A percentile compares a stretch with the other conserved stretches of the same genome.
Conservation (phyloP, 2,888 invertebrate genomes). For the Coremacera marginata region DNA sequence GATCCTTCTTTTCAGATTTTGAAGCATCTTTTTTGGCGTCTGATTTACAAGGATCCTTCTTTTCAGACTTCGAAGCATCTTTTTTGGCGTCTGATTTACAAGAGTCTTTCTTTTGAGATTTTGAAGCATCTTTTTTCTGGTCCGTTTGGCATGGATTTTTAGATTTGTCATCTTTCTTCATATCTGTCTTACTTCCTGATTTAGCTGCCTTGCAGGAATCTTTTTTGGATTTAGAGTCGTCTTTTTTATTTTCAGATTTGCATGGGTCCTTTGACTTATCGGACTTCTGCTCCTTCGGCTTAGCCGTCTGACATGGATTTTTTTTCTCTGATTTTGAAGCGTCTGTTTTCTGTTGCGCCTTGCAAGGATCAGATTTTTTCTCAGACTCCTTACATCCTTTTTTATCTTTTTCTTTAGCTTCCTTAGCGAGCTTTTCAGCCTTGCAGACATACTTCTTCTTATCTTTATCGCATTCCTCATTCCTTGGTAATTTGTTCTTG, state of each 20-base stretch:
- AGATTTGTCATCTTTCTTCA: conserved; percentile 16
- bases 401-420: conserved; percentile 6
- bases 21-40: not conserved
- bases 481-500: too few relatives aligned
- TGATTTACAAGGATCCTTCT: conserved; percentile 36
- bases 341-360: conserved; percentile 17
- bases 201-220: not conserved
- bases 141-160: not conserved
- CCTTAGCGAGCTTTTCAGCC: conserved; percentile 29
- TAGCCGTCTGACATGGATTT: conserved; percentile 20
- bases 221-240: not conserved
- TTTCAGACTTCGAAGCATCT: conserved; percentile 22
- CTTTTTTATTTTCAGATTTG: not conserved
- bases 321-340: conserved; percentile 25
- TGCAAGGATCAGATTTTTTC: conserved; percentile 38
- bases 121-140: conserved; percentile 34
- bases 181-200: conserved; percentile 3
- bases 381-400: conserved; percentile 32
- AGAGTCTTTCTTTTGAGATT: conserved; percentile 29
- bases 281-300: not conserved
- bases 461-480: too few relatives aligned
- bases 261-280: conserved; percentile 11
- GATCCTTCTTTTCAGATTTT: not conserved
- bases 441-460: too few relatives aligned
- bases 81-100: conserved; percentile 21